Conservation (phyloP, 2,888 invertebrate genomes). For the Zeuzera pyrina region DNA sequence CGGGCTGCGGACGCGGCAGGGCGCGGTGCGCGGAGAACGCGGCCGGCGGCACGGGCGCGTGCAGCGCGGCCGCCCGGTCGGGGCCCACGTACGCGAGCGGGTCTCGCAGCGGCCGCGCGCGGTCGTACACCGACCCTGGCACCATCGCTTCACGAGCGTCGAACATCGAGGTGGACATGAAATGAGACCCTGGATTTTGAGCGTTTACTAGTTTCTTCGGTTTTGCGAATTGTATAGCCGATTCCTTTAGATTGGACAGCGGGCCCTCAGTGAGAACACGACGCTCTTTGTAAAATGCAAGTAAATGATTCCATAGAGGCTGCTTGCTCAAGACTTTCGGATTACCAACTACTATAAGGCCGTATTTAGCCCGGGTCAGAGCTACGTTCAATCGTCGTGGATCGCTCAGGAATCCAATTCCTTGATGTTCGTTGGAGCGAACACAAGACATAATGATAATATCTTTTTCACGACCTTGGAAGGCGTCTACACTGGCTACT, state of each 20-base stretch:
- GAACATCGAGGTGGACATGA: constrained; percentile 98
- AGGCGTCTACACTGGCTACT: constrained; percentile 99
- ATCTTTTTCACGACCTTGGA: constrained; percentile 99
- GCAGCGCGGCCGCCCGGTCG: constrained; percentile 82
- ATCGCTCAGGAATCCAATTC: constrained; percentile 98
- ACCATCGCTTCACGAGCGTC: constrained; percentile 96
- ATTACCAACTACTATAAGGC: constrained; percentile 98
- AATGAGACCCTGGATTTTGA: constrained; percentile 96
- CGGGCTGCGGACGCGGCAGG: constrained; percentile 79
- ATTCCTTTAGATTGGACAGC: constrained; percentile 96
- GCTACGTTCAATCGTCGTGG: constrained; percentile 98
- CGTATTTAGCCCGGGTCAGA: constrained; percentile 96
- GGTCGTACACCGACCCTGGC: constrained; percentile 94
- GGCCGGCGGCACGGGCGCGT: constrained; percentile 91
- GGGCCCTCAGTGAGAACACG: constrained; percentile 98
- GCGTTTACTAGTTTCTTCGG: constrained; percentile 96
- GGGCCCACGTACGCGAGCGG: constrained; percentile 94
- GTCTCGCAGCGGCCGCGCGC: constrained; percentile 87
- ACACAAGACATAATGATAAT: constrained; percentile 99
- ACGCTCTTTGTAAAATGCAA: constrained; percentile 98
- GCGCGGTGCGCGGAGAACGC: constrained; percentile 95
- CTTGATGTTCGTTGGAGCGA: constrained; percentile 98
- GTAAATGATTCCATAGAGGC: constrained; percentile 97
- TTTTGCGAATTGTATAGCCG: constrained; percentile 96
- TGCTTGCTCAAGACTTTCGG: constrained; percentile 99